These are phyloP conservation scores for Sebastes iracundus DNA, from an alignment of 2,797 vertebrate species.

Conservation along the genomic window DNA sequence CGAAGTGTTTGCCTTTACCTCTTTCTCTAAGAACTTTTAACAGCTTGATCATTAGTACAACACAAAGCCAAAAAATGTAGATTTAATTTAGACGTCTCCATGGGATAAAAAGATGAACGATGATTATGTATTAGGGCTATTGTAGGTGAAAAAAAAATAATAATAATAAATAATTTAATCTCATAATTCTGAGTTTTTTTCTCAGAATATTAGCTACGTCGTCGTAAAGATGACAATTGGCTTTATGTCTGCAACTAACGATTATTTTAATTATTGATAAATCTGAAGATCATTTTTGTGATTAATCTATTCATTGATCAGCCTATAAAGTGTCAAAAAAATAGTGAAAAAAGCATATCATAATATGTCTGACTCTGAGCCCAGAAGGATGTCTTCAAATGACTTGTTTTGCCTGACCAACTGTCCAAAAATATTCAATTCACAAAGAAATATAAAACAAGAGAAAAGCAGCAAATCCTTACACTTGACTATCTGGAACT, in stretches of 20 bases:
- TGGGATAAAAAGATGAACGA: background rate
- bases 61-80: background rate
- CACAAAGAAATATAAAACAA: background rate
- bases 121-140: background rate
- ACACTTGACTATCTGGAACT: background rate
- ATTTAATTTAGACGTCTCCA: background rate
- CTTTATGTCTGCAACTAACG: background rate
- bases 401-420: background rate
- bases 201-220: too few relatives aligned
- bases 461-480: background rate
- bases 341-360: background rate
- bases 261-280: background rate
- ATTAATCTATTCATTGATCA: background rate
- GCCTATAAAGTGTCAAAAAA: background rate
- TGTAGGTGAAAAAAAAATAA: background rate
- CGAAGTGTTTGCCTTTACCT: background rate
- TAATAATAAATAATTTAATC: too few relatives aligned
- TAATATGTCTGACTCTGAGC: too few relatives aligned
- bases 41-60: background rate
- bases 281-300: background rate
- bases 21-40: background rate
- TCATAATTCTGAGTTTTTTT: background rate
- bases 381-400: background rate
- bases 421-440: background rate
- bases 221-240: too few relatives aligned